Base-by-base conservation (phyloP, 2,888 invertebrate genomes). In the Xestia ashworthii region DNA sequence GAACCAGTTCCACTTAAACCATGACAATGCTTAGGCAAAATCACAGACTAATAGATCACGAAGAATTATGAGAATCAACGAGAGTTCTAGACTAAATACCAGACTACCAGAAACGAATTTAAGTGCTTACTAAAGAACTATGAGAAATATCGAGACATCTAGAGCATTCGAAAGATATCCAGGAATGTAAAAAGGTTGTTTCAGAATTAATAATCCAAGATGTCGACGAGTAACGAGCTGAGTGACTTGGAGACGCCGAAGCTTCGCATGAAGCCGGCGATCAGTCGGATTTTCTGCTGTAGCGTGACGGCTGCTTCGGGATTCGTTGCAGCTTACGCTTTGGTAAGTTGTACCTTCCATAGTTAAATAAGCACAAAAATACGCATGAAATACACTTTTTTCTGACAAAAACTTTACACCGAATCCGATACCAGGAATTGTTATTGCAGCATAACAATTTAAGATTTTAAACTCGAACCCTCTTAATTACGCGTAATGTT, bases 281-380 rank as follows among this genome's bases (percentile, higher is more conserved):
- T 97, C 25, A 95, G 91, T 79, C 95, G 92, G 78, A 95, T 97
- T 88, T 97, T 96, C 89, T 97, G 97, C 89, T 97, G 97, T 89
- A 97, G 97, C 74, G 96, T 97, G 3, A 97, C 96, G 0, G 97
- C 97, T 38, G 97, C 97, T 2, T 94, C 97, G 0, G 97, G 97
- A 1, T 97, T 97, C 79, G 93, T 97, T 25, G 97, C 97, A 74
- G 97, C 97, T 55, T 97, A 97, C 89, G 97, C 97, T 76, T 89
- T 97, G 94, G 97, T 97, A 89, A 93, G 94, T 64, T 19, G 14
- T 11, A 5, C 16, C 3, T 25, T 78, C 22, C 86, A 44, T n/a
- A n/a, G 16, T 46, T 0, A 46, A 22, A 46, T 5, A 22, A 60
- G 25, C 19, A 14, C 12, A 58, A 2, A 48, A 8, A 22, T 5